phyloP scores from a whole-genome alignment of 2,888 invertebrate species.

The Tenthredo scrophulariae region DNA sequence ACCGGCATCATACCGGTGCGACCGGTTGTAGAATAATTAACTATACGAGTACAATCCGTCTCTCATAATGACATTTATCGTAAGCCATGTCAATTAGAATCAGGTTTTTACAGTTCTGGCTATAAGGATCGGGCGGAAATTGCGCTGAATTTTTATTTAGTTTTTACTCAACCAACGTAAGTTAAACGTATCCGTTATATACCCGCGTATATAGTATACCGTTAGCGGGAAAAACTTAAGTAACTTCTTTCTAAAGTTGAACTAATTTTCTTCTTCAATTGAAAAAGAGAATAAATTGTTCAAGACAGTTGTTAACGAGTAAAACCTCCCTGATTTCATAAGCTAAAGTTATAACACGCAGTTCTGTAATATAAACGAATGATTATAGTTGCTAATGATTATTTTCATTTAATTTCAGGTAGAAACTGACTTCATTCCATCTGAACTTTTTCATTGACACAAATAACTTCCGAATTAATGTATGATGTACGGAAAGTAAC shows the following conservation, averaged over 20 bases:
- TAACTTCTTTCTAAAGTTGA: background rate
- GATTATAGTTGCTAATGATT: slow-evolving; percentile 1
- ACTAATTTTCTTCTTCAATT: background rate
- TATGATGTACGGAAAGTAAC: background rate
- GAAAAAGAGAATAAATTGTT: background rate
- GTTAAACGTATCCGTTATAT: slow-evolving; percentile 4
- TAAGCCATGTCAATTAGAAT: slow-evolving; percentile 13
- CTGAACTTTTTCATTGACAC: background rate
- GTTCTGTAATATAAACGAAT: background rate
- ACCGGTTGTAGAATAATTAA: slow-evolving; percentile 12
- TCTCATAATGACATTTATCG: background rate
- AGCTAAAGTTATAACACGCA: background rate
- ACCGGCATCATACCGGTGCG: background rate
- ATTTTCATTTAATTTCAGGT: no score
- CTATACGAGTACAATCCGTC: background rate
- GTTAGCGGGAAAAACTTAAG: background rate
- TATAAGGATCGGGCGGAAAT: background rate
- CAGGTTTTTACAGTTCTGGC: background rate
- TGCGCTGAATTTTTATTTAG: background rate
- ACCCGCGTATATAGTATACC: background rate
- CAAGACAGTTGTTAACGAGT: no score
- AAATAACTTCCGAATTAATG: background rate
- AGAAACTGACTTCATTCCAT: no score
- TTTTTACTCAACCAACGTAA: background rate
- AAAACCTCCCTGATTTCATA: background rate